These are phyloP conservation scores for Trachemys scripta DNA, from an alignment of 2,113 vertebrate genomes.

Conservation along the genomic window DNA sequence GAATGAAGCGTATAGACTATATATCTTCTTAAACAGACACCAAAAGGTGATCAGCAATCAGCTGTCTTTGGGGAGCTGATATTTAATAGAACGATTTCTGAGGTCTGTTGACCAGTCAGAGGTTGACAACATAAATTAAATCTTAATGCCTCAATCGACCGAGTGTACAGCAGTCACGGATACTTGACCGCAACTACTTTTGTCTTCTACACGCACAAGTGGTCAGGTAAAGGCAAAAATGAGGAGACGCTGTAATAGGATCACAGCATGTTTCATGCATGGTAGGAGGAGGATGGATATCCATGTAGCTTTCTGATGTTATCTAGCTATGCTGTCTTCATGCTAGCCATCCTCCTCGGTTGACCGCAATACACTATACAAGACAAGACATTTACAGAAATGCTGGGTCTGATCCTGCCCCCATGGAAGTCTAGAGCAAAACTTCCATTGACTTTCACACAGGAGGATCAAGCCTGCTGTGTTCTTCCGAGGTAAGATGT, in stretches of 20 bases:
- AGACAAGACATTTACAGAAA: not conserved
- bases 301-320: not conserved
- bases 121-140: constrained; percentile 9
- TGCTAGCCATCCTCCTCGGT: not conserved
- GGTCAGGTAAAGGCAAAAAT: not conserved
- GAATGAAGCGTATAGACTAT: not conserved
- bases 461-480: not conserved
- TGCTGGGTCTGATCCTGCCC: not conserved
- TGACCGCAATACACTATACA: not conserved
- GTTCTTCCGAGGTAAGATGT: not conserved
- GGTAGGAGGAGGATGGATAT: not conserved
- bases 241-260: not conserved
- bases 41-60: not conserved
- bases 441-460: not conserved
- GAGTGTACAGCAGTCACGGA: not conserved
- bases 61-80: not conserved
- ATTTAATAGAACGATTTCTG: constrained; percentile 16
- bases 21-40: not conserved
- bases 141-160: not conserved
- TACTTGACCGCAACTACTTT: not conserved
- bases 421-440: not conserved
- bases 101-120: not conserved
- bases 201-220: not conserved
- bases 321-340: not conserved
- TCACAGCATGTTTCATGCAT: not conserved